These are phyloP conservation scores for Eonycteris spelaea DNA, from an alignment of 2,113 vertebrate genomes.

Conservation along the genomic window DNA sequence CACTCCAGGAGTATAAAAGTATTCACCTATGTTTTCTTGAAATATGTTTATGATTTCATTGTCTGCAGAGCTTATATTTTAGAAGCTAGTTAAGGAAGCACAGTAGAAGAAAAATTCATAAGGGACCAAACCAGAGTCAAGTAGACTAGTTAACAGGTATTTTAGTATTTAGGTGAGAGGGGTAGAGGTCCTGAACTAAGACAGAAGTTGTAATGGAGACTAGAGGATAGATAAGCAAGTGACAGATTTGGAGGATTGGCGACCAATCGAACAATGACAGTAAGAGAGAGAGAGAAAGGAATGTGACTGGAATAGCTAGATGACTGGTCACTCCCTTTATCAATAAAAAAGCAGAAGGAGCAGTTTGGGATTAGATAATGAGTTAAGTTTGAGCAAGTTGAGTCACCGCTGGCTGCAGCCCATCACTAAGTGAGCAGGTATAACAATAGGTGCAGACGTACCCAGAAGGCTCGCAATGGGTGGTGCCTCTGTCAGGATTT, in stretches of 20 bases:
- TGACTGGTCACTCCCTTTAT: neutral
- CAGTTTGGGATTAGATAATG: neutral
- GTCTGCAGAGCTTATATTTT: neutral
- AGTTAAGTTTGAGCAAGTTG: neutral
- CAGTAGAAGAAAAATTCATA: neutral
- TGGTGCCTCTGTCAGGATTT: neutral
- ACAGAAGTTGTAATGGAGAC: neutral
- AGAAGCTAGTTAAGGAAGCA: neutral
- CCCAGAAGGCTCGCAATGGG: neutral
- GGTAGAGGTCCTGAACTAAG: neutral
- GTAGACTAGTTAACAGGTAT: neutral
- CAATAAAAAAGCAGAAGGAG: neutral
- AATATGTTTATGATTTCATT: neutral
- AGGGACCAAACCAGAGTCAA: neutral
- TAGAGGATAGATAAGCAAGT: neutral
- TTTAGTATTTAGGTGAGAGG: neutral
- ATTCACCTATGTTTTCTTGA: neutral
- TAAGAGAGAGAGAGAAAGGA: neutral
- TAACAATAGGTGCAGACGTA: neutral
- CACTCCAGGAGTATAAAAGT: neutral
- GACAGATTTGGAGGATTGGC: neutral
- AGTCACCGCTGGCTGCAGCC: neutral
- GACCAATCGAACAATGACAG: neutral
- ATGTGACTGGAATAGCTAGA: neutral
- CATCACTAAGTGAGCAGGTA: neutral